Base-by-base conservation (phyloP, 2,888 invertebrate genomes). In the Pocota personata region DNA sequence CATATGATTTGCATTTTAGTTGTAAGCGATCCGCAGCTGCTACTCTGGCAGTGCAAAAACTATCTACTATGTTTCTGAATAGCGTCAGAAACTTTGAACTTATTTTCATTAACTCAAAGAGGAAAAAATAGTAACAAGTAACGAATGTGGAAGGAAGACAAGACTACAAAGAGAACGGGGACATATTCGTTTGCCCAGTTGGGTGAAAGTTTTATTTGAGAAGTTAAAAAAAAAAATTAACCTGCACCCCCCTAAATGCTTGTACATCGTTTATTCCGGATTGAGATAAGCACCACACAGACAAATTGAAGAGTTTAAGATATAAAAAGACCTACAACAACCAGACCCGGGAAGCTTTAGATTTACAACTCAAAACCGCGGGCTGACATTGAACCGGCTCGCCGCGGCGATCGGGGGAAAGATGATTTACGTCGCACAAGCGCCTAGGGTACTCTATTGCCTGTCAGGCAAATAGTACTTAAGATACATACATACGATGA, bases 131-230 rank as follows among this genome's bases (percentile, higher is more conserved):
- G 50, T 66, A 50, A 62, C 19, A 35, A 8, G 27, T 14, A 46
- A 48, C 21, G 14, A 35, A 46, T 35, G 40, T 48, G 10, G 35
- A 52, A 62, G 35, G n/a, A 37, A 52, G 30, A 55, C 50, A 55
- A 57, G 10, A 37, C 27, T 27, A n/a, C 43, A 19, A 48, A 48
- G 16, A 58, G 30, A 69, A 62, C 14, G 58, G 37, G 16, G 66
- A 67, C 62, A 58, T 32, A 62, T 64, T 55, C 27, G 16, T 27
- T 35, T 24, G 46, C 46, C 60, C 46, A 46, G 57, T 50, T 71
- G 37, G 55, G 86, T 72, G 86, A 86, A 86, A 82, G 82, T 86
- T 82, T 80, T 72, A 55, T 76, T 80, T 80, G 52, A 40, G 62
- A 73, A 64, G 46, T 60, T 52, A 37, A 69, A 60, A 58, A 57